Evolutionary conservation across 2,113 vertebrate species (phyloP), one percentile per base, ranked within the genome.

Genomic region (Paralichthys olivaceus): DNA sequence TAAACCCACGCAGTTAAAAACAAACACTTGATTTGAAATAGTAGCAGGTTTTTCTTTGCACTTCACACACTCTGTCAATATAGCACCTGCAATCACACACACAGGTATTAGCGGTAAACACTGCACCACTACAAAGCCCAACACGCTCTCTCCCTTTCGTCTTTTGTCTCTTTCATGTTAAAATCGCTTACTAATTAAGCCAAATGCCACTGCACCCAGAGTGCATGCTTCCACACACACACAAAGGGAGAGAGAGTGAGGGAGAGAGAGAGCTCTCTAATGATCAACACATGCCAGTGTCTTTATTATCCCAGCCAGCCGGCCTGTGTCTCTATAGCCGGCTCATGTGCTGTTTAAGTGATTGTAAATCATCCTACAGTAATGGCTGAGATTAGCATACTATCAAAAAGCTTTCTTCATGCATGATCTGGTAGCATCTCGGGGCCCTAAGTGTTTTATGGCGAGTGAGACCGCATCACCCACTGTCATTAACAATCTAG

Each of bases 321-420:
- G 68, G 90, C 37, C 84, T 76, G 74, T 75, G 66, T 87, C 85
- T 87, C 77, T 74, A 26, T 69, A 72, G 84, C 75, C 67, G 78
- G 81, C 73, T 82, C 81, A 28, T 75, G 67, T 83, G 78, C 78
- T 85, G 89, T 90, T 89, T 90, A 91, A 87, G 86, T 84, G 75
- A 84, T 87, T 87, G 87, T 95, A 94, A 95, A 94, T 94, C 94
- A 92, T 82, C 83, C 77, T 64, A 12, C 84, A 68, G 86, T 92
- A 92, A 91, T 90, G 87, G 84, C 86, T 68, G 71, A 80, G 90
- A 94, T 94, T 94, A 95, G 93, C 93, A 93, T 93, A 90, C 90
- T 90, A 92, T 94, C 91, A 93, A 93, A 93, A 91, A 93, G 89
- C 91, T 93, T 93, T 94, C 91, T 93, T 89, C 89, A 86, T 87